These are phyloP conservation scores for Leptothorax acervorum DNA, from an alignment of 2,888 invertebrate species.

Conservation along the genomic window DNA sequence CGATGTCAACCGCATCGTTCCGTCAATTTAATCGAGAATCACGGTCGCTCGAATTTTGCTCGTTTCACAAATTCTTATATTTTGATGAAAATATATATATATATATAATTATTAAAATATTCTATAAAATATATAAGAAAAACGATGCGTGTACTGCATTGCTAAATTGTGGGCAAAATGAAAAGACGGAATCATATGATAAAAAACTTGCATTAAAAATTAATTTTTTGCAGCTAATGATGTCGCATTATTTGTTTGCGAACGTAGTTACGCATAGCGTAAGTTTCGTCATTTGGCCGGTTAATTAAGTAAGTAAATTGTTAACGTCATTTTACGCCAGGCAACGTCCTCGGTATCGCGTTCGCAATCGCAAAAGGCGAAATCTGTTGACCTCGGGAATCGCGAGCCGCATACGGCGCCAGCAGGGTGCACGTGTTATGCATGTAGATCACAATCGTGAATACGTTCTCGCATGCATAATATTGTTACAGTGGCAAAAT, in stretches of 20 bases:
- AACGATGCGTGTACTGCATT: too few species aligned
- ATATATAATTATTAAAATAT: too few species aligned
- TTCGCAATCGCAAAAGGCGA: neutral
- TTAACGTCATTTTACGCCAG: neutral
- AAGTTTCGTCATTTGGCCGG: neutral
- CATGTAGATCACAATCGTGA: constrained; percentile 51
- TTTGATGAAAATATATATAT: neutral
- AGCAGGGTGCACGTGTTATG: constrained; percentile 28
- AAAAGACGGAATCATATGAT: neutral
- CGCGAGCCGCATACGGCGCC: constrained; percentile 40
- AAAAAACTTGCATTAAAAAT: neutral
- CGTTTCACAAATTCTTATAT: neutral
- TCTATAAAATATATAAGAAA: too few species aligned
- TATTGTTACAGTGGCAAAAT: constrained; percentile 36
- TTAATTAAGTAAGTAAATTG: neutral
- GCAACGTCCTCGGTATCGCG: neutral
- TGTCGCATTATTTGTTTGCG: neutral
- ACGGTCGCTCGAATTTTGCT: neutral
- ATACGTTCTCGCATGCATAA: constrained; percentile 45
- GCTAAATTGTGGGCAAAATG: neutral
- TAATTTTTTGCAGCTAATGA: neutral
- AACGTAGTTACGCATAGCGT: neutral
- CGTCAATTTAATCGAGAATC: constrained; percentile 12
- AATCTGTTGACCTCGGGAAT: constrained; percentile 41
- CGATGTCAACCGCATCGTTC: constrained; percentile 32